These are phyloP conservation scores for Itoplectis maculator DNA, from an alignment of 2,888 invertebrate genomes.

Conservation along the genomic window DNA sequence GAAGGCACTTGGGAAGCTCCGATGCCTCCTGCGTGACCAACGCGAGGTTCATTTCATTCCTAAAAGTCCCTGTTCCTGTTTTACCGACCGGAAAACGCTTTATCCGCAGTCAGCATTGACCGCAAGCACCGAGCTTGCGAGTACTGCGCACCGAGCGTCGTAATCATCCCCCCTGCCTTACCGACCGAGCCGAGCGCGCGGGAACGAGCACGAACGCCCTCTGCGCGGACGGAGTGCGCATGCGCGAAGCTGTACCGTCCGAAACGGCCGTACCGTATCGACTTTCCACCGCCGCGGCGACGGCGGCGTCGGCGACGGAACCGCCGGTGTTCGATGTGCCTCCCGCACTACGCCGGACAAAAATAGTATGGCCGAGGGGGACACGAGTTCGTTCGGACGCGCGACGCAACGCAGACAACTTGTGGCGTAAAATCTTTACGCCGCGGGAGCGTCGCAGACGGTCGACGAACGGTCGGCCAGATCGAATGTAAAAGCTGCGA, in stretches of 20 bases:
- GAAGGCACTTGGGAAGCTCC: constrained; percentile 2
- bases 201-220: constrained; percentile 69
- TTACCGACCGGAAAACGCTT: constrained; percentile 31
- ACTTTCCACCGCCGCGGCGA: constrained; percentile 49
- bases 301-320: no score
- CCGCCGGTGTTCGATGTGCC: constrained; percentile 33
- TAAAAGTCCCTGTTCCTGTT: not conserved
- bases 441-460: constrained; percentile 2
- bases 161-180: constrained; percentile 70
- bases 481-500: not conserved
- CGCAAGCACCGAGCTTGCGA: not conserved
- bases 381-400: constrained; percentile 18
- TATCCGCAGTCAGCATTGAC: not conserved
- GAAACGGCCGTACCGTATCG: constrained; percentile 65
- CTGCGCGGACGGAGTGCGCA: constrained; percentile 77
- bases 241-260: constrained; percentile 81
- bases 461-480: not conserved
- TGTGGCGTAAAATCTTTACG: not conserved
- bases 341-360: constrained; percentile 21
- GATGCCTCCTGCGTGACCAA: constrained; percentile 73
- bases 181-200: constrained; percentile 69
- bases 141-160: constrained; percentile 32
- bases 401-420: constrained; percentile 9
- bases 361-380: constrained; percentile 28
- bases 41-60: constrained; percentile 25